Percentiles rank a stretch among this genome's conserved stretches.
Evolutionary conservation across 2,888 invertebrate species (phyloP).

Genomic region (Unio delphinus): DNA sequence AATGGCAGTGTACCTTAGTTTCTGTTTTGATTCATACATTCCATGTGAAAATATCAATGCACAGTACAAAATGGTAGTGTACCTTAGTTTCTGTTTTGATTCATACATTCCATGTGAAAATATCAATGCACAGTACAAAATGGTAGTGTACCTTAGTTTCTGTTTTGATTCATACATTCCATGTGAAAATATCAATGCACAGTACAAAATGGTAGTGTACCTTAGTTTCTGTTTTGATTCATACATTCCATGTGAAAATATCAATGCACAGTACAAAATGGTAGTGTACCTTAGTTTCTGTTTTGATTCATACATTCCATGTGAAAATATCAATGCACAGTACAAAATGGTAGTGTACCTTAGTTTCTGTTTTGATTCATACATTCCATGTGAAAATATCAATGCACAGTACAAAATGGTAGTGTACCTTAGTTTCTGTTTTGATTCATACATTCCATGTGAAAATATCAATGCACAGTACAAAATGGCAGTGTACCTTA

Average conservation of each 20-base stretch:
- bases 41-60: too few relatives aligned
- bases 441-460: too few relatives aligned
- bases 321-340: neutral
- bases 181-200: neutral
- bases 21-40: conserved; percentile 78
- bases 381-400: too few relatives aligned
- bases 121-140: neutral
- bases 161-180: conserved; percentile 73
- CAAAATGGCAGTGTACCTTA: conserved; percentile 79
- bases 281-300: conserved; percentile 92
- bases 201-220: conserved; percentile 74
- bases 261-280: neutral
- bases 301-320: conserved; percentile 67
- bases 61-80: conserved; percentile 52
- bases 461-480: neutral
- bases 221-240: conserved; percentile 89
- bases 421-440: conserved; percentile 95
- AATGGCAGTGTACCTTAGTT: conserved; percentile 84
- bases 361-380: conserved; percentile 86
- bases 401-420: neutral
- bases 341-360: conserved; percentile 76
- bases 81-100: conserved; percentile 93
- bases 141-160: conserved; percentile 89
- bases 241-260: too few relatives aligned
- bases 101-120: too few relatives aligned